Conservation (phyloP, 2,113 vertebrate genomes). For the Athene cunicularia region DNA sequence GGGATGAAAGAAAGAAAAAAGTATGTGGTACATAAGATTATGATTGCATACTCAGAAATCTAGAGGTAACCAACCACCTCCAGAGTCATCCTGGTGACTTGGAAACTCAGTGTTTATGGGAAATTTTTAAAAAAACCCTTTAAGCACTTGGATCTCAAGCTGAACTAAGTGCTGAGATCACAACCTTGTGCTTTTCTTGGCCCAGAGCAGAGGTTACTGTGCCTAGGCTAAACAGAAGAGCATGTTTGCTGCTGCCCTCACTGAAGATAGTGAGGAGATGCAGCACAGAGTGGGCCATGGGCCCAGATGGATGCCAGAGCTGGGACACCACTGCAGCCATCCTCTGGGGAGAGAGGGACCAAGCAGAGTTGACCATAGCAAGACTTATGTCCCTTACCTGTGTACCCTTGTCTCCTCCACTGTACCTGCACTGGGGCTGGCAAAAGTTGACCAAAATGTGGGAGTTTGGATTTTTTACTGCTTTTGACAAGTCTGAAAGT, state of each 20-base stretch:
- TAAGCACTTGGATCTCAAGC: not conserved
- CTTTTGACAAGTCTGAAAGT: not conserved
- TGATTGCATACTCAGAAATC: not conserved
- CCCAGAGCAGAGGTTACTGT: not conserved
- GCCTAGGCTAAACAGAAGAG: not conserved
- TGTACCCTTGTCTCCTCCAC: fast-evolving
- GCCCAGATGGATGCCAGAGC: too few species aligned
- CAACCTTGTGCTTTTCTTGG: not conserved
- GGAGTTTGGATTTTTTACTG: not conserved
- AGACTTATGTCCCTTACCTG: not conserved
- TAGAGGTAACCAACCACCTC: not conserved
- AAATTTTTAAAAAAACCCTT: not conserved
- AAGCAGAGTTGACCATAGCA: not conserved
- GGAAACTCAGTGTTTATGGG: not conserved
- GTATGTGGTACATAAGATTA: not conserved
- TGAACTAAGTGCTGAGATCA: not conserved
- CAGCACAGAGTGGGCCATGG: not conserved
- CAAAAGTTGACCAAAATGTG: not conserved
- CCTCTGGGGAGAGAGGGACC: not conserved
- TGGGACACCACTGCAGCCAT: not conserved
- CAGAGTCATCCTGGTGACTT: not conserved
- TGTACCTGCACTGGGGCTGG: not conserved
- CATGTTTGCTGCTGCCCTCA: not conserved
- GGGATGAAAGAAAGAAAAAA: not conserved
- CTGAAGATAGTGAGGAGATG: not conserved